Percentiles rank a stretch among this genome's conserved stretches.
Conservation (phyloP, 2,113 vertebrate genomes). For the Shinisaurus crocodilurus region DNA sequence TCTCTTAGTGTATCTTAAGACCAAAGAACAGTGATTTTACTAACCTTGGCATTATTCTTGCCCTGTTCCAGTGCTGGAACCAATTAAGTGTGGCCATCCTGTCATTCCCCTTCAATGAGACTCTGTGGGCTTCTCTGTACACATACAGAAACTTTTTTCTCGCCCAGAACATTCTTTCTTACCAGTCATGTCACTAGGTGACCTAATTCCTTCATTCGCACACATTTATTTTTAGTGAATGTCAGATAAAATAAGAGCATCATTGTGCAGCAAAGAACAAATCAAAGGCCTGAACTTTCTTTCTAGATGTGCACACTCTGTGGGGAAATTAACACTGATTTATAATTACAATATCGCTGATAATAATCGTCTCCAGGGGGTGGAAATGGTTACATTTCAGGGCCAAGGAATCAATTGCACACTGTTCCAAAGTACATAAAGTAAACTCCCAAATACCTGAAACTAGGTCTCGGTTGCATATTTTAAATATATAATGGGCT, state of each 20-base stretch:
- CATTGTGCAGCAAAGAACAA: constrained; percentile 63
- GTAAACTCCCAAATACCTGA: constrained; percentile 57
- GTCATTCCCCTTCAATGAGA: background rate
- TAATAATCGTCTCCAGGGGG: constrained; percentile 40
- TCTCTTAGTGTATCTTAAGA: background rate
- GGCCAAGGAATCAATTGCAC: constrained; percentile 23
- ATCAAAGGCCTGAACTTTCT: constrained; percentile 51
- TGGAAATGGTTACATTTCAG: constrained; percentile 56
- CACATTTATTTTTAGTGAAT: constrained; percentile 80
- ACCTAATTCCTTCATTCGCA: constrained; percentile 82
- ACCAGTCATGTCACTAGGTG: constrained; percentile 74
- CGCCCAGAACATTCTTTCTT: constrained; percentile 60
- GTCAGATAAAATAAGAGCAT: constrained; percentile 74
- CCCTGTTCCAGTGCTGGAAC: background rate
- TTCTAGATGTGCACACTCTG: constrained; percentile 52
- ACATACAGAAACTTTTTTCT: constrained; percentile 22
- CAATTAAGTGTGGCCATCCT: background rate
- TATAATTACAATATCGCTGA: constrained; percentile 59
- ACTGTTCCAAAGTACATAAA: constrained; percentile 53
- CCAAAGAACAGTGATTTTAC: background rate
- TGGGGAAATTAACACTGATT: constrained; percentile 53
- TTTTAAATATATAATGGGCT: constrained; percentile 62
- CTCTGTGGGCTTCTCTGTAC: background rate
- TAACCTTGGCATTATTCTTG: background rate
- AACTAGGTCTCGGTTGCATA: constrained; percentile 60